phyloP scores from a whole-genome alignment of 2,113 vertebrate species.

The Phoenicopterus ruber region DNA sequence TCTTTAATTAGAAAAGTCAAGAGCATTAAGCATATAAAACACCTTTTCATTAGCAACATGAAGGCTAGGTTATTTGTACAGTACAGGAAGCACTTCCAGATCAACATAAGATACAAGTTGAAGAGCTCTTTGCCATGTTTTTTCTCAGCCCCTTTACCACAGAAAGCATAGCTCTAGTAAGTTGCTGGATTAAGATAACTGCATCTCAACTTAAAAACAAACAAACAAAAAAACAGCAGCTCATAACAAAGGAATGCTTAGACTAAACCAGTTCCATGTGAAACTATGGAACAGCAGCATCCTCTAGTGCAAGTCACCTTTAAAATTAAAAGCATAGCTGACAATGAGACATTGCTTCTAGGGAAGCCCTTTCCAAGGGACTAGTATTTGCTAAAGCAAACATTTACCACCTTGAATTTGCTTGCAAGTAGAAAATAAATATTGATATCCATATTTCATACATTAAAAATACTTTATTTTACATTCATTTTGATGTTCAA shows the following conservation, averaged over 20 bases:
- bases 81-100: slow-evolving; percentile 31
- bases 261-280: slow-evolving; percentile 27
- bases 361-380: slow-evolving; percentile 54
- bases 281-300: slow-evolving; percentile 51
- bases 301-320: slow-evolving; percentile 64
- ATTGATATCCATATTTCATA: slow-evolving; percentile 62
- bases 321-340: slow-evolving; percentile 45
- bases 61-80: slow-evolving; percentile 12
- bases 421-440: slow-evolving; percentile 65
- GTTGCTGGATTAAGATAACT: slow-evolving; percentile 4
- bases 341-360: slow-evolving; percentile 46
- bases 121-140: not conserved
- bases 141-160: slow-evolving; percentile 13
- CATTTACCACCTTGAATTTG: slow-evolving; percentile 44
- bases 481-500: slow-evolving; percentile 69
- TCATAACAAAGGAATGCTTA: slow-evolving; percentile 47
- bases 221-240: slow-evolving; percentile 38
- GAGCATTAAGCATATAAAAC: slow-evolving; percentile 39
- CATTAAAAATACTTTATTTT: slow-evolving; percentile 70
- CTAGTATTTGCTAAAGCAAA: slow-evolving; percentile 50
- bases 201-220: slow-evolving; percentile 9
- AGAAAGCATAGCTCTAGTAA: not conserved
- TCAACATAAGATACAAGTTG: not conserved
- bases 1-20: slow-evolving; percentile 37
- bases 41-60: slow-evolving; percentile 26